Conservation (phyloP, 2,113 vertebrate genomes). For the Talpa occidentalis region DNA sequence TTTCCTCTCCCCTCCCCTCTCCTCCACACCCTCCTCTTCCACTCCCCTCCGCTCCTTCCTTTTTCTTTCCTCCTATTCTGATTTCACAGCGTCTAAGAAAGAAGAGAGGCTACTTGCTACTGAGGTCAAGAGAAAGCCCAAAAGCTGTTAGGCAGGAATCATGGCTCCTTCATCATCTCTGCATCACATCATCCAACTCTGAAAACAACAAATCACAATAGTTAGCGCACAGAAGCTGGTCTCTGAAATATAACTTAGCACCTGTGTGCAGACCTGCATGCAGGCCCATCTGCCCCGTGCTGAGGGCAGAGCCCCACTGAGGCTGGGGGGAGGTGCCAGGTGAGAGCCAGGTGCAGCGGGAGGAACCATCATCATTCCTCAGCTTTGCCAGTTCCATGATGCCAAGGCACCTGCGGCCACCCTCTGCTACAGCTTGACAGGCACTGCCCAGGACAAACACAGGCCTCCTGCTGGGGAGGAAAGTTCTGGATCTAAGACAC, state of each 20-base stretch:
- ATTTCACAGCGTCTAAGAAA: neutral
- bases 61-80: neutral
- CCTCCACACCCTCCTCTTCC: too few species aligned
- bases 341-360: neutral
- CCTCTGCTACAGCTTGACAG: neutral
- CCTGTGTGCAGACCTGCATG: neutral
- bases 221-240: too few species aligned
- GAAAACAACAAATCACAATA: neutral
- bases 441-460: neutral
- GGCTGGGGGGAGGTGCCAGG: neutral
- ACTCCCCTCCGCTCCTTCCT: neutral
- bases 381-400: neutral
- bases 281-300: too few species aligned
- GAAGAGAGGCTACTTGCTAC: neutral
- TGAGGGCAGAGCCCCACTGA: neutral
- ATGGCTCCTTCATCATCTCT: neutral
- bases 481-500: neutral
- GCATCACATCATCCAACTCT: neutral
- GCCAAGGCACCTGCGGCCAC: neutral
- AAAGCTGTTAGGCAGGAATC: neutral
- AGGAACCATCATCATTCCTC: accelerated
- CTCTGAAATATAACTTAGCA: neutral
- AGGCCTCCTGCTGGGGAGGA: neutral
- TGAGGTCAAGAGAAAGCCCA: neutral
- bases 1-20: too few species aligned